Conservation (phyloP, 2,888 invertebrate genomes). For the Drosophila limbata region DNA sequence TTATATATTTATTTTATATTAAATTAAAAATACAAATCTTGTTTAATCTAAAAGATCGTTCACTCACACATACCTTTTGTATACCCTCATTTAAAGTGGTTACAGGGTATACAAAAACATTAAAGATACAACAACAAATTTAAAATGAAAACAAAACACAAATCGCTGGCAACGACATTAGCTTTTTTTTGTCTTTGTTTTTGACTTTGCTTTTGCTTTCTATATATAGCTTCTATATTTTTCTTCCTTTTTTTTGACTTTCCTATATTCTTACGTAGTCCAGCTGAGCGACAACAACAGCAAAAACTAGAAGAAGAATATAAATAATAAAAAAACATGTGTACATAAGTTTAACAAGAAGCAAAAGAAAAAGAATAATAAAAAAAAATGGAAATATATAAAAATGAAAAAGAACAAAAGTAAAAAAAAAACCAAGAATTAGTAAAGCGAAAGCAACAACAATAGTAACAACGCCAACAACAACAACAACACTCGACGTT, state of each 20-base stretch:
- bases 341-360: slow-evolving; percentile 16
- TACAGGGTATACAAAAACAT: slow-evolving; percentile 24
- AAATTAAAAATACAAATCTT: neutral
- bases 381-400: slow-evolving; percentile 12
- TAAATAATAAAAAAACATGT: slow-evolving; percentile 13
- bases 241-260: slow-evolving; percentile 11
- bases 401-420: slow-evolving; percentile 5
- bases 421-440: slow-evolving; percentile 3
- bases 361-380: slow-evolving; percentile 12
- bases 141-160: slow-evolving; percentile 34
- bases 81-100: neutral
- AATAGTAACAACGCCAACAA: slow-evolving; percentile 10
- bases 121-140: slow-evolving; percentile 16
- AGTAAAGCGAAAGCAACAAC: slow-evolving; percentile 16
- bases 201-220: slow-evolving; percentile 26
- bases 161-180: slow-evolving; percentile 45
- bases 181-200: slow-evolving; percentile 24
- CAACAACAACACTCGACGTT: neutral
- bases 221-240: slow-evolving; percentile 47
- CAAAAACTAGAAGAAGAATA: slow-evolving; percentile 14
- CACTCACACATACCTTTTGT: no score
- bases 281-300: slow-evolving; percentile 34
- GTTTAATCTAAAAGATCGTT: neutral
- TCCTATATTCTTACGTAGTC: slow-evolving; percentile 53
- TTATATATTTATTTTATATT: no score